These are phyloP conservation scores for Batillaria attramentaria DNA, from an alignment of 1,140 invertebrate genomes.

Conservation along the genomic window DNA sequence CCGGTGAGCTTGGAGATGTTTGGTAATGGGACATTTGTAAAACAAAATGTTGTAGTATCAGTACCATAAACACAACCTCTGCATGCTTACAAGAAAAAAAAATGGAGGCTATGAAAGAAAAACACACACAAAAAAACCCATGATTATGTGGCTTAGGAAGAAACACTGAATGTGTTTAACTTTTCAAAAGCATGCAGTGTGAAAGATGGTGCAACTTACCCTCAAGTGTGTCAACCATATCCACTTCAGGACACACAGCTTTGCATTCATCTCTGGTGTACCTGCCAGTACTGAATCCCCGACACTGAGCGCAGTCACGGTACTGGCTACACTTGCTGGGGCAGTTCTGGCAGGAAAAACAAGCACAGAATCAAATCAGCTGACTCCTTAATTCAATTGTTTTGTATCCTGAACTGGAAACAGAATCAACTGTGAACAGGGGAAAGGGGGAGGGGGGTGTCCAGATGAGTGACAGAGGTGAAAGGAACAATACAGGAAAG, in stretches of 20 bases:
- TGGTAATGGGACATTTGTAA: not conserved
- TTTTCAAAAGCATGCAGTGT: not conserved
- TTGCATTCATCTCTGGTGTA: slow-evolving; percentile 77
- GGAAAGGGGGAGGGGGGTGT: not conserved
- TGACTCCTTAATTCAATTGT: too few relatives aligned
- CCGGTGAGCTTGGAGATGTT: too few relatives aligned
- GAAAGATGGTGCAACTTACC: slow-evolving; percentile 14
- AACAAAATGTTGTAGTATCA: not conserved
- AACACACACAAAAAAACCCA: not conserved
- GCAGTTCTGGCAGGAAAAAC: slow-evolving; percentile 79
- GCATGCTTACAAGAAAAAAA: not conserved
- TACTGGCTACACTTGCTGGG: slow-evolving; percentile 89
- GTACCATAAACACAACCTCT: not conserved
- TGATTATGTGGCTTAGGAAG: not conserved
- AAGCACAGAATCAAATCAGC: not conserved
- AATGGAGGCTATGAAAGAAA: not conserved
- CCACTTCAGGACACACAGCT: slow-evolving; percentile 45
- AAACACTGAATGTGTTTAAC: not conserved
- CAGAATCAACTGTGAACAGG: too few relatives aligned
- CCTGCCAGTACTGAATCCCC: slow-evolving; percentile 85
- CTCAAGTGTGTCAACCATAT: slow-evolving; percentile 23
- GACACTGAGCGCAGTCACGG: slow-evolving; percentile 94
- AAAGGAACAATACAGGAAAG: not conserved
- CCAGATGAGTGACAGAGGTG: not conserved
- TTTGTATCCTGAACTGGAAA: too few relatives aligned